phyloP scores from a whole-genome alignment of 1,140 invertebrate genomes.

The Drosophila lacteicornis region DNA sequence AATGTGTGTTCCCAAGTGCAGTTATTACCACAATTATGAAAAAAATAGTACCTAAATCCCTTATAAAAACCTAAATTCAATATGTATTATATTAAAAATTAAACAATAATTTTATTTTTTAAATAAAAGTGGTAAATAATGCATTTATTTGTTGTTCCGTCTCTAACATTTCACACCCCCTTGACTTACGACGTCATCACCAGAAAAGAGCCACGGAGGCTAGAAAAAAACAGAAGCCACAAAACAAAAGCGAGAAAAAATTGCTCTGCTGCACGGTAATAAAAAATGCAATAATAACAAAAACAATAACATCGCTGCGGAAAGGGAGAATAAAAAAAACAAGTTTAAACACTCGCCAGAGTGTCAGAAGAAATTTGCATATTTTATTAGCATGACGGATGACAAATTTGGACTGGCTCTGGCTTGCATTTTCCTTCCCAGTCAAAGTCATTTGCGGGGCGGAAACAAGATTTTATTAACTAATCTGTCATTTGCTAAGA shows the following conservation, averaged over 20 bases:
- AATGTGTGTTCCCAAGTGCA: too few species aligned
- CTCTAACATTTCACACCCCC: not conserved
- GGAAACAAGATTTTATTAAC: conserved; percentile 75
- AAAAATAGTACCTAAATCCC: too few species aligned
- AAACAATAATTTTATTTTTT: not conserved
- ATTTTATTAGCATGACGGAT: conserved; percentile 65
- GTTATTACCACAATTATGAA: too few species aligned
- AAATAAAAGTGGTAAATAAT: too few species aligned
- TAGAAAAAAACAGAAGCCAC: not conserved
- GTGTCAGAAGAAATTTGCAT: conserved; percentile 70
- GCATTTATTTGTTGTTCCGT: not conserved
- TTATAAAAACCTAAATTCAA: too few species aligned
- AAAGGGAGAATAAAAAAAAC: conserved; percentile 10
- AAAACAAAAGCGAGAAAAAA: conserved; percentile 3
- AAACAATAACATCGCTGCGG: conserved; percentile 7
- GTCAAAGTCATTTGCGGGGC: conserved; percentile 59
- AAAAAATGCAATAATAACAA: conserved; percentile 7
- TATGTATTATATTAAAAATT: not conserved
- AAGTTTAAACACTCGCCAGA: conserved; percentile 18
- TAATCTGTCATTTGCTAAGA: conserved; percentile 72
- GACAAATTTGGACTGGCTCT: conserved; percentile 63
- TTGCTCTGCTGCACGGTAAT: not conserved
- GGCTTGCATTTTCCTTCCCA: conserved; percentile 30
- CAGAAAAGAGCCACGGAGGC: not conserved
- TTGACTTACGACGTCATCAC: not conserved